Evolutionary conservation across 2,113 vertebrate species (phyloP).

Genomic region (Urocolius indicus): DNA sequence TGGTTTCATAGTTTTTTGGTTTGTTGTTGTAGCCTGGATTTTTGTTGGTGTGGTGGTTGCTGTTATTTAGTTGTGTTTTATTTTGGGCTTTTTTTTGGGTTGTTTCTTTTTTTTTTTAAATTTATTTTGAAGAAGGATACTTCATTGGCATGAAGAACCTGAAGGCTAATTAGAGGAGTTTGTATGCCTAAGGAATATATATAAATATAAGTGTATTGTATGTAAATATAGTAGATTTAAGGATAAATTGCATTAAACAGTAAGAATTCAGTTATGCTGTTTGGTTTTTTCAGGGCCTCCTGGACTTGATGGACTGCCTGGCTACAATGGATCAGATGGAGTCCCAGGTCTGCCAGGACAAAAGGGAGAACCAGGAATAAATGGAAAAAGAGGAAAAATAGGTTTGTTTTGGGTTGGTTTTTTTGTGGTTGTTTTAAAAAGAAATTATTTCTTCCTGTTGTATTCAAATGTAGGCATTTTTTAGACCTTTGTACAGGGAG

Average conservation of each 20-base stretch:
- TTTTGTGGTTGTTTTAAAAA: neutral
- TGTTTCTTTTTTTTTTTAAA: neutral
- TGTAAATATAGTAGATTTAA: neutral
- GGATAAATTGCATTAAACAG: neutral
- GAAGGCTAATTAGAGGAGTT: neutral
- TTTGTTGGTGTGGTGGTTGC: neutral
- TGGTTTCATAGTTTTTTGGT: neutral
- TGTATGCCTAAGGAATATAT: neutral
- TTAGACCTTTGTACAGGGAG: neutral
- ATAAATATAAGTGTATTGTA: too few relatives aligned
- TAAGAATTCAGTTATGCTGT: neutral
- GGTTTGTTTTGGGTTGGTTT: conserved; percentile 48
- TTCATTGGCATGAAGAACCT: neutral
- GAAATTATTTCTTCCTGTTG: neutral
- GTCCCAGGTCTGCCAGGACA: conserved; percentile 84
- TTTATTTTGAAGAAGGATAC: neutral
- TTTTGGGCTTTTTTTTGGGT: neutral
- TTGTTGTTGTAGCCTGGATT: neutral
- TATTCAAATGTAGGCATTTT: neutral
- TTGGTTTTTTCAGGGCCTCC: conserved; percentile 81
- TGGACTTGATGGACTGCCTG: conserved; percentile 82
- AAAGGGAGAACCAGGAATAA: conserved; percentile 89
- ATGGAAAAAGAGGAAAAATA: conserved; percentile 82
- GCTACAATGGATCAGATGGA: conserved; percentile 90
- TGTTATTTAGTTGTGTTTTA: neutral